phyloP scores from a whole-genome alignment of 2,888 invertebrate genomes.

The Drosophila atripex region DNA sequence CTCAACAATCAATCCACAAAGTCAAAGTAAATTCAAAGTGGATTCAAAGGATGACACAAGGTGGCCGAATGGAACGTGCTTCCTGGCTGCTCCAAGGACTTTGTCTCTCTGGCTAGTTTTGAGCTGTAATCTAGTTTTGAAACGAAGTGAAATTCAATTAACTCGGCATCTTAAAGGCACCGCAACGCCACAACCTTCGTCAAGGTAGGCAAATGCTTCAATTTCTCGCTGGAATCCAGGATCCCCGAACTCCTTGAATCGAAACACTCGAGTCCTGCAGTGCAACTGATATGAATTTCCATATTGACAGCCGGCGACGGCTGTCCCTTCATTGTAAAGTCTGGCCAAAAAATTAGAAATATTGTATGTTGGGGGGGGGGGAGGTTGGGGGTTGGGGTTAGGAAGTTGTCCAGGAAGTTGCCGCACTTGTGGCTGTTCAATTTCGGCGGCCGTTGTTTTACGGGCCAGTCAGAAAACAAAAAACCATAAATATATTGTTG shows the following conservation, averaged over 20 bases:
- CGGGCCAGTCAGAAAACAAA: slow-evolving; percentile 44
- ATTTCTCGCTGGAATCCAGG: not conserved
- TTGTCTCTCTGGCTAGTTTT: slow-evolving; percentile 54
- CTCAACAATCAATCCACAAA: slow-evolving; percentile 20
- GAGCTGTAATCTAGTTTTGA: slow-evolving; percentile 58
- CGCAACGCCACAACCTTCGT: slow-evolving; percentile 30
- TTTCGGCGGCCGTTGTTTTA: slow-evolving; percentile 76
- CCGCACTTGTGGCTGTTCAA: slow-evolving; percentile 64
- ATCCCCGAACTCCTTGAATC: not conserved
- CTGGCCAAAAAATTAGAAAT: slow-evolving; percentile 3
- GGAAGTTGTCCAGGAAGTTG: slow-evolving; percentile 55
- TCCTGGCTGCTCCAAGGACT: slow-evolving; percentile 42
- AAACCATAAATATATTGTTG: slow-evolving; percentile 8
- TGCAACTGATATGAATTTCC: slow-evolving; percentile 77
- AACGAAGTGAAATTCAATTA: slow-evolving; percentile 62
- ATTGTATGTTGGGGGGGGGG: no score
- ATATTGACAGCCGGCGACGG: slow-evolving; percentile 76
- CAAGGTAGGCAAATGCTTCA: slow-evolving; percentile 16
- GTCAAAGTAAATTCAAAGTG: slow-evolving; percentile 26
- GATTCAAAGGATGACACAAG: not conserved
- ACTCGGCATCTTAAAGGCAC: slow-evolving; percentile 57
- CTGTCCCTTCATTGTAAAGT: slow-evolving; percentile 33
- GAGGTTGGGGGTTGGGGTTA: no score
- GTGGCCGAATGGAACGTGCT: slow-evolving; percentile 52
- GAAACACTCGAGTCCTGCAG: slow-evolving; percentile 9